A percentile compares a stretch with the other conserved stretches of the same genome.
Evolutionary conservation across 2,113 vertebrate species (phyloP).

Genomic region (Sturnira hondurensis): DNA sequence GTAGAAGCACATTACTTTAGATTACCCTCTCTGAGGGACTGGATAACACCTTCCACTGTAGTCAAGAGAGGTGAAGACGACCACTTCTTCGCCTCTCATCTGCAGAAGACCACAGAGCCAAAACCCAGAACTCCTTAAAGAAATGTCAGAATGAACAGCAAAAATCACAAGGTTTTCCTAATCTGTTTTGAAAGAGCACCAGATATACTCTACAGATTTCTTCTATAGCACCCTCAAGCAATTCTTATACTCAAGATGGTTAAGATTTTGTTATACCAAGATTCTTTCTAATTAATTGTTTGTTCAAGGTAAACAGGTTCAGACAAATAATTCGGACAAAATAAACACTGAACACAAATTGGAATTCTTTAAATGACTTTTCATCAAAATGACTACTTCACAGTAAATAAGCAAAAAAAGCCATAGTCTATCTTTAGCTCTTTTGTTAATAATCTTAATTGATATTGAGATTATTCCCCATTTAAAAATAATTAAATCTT

Average conservation of each 20-base stretch:
- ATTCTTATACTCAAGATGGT: neutral
- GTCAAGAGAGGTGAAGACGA: conserved; percentile 19
- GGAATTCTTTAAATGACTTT: conserved; percentile 2
- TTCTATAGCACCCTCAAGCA: neutral
- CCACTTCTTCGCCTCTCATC: conserved; percentile 11
- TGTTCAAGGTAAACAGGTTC: neutral
- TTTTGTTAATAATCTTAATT: conserved; percentile 25
- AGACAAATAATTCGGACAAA: neutral
- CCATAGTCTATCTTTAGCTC: neutral
- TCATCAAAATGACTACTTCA: conserved; percentile 29
- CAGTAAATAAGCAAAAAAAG: neutral
- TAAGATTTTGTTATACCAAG: conserved; percentile 32
- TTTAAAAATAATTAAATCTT: neutral
- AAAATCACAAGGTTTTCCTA: neutral
- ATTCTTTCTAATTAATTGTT: neutral
- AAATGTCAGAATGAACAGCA: conserved; percentile 23
- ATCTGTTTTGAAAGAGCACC: conserved; percentile 15
- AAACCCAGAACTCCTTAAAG: conserved; percentile 34
- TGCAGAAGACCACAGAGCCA: conserved; percentile 36
- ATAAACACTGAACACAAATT: neutral
- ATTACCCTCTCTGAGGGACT: conserved; percentile 14
- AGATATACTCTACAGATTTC: conserved; percentile 4
- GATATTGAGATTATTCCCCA: neutral
- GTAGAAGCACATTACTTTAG: conserved; percentile 41
- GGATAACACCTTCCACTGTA: neutral